Base-by-base conservation (phyloP, 2,797 vertebrate species). In the Diglossa cyanea region DNA sequence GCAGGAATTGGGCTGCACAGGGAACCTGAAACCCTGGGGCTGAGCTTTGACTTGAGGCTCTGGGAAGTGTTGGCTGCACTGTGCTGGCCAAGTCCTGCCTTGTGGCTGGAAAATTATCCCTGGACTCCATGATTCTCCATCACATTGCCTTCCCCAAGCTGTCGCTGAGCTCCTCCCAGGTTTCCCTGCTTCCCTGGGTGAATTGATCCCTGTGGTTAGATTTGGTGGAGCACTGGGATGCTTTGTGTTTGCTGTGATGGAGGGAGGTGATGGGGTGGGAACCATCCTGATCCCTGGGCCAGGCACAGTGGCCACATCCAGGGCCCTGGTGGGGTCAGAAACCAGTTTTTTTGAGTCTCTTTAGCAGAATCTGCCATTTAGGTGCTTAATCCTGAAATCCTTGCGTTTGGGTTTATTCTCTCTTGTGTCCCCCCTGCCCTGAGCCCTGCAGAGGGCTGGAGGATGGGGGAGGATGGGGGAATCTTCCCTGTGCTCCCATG, bases 101-200 rank as follows among this genome's bases (percentile, higher is more conserved):
- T 17, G 51, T 37, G 90, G 50, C 66, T 37, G 58, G 65, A 78
- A 85, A 86, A 75, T 25, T 14, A 40, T 30, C 71, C 66, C 75
- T 0, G 15, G 19, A 24, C 40, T 79, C 47, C 0, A 0, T 30
- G 62, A 11, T 75, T 68, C 87, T 79, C 67, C 31, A 0, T 24
- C 0, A 0, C 31, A 1, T 37, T 2, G 1, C 73, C 42, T 61
- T 80, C n/a, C 33, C 40, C 14, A 4, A 24, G 26, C 77, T 3
- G 2, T 23, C 7, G 2, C 76, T 0, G 2, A 17, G 39, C 50
- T 86, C n/a, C 35, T 81, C 45, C 40, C 3, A 0, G 19, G 28
- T 33, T 79, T 42, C 17, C 17, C 28, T 39, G 20, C 66, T 78
- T 84, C 58, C 23, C 39, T 21, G 66, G 23, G 6, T 31, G 86